phyloP scores from a whole-genome alignment of 2,888 invertebrate species.

The Allolobophora icterica region DNA sequence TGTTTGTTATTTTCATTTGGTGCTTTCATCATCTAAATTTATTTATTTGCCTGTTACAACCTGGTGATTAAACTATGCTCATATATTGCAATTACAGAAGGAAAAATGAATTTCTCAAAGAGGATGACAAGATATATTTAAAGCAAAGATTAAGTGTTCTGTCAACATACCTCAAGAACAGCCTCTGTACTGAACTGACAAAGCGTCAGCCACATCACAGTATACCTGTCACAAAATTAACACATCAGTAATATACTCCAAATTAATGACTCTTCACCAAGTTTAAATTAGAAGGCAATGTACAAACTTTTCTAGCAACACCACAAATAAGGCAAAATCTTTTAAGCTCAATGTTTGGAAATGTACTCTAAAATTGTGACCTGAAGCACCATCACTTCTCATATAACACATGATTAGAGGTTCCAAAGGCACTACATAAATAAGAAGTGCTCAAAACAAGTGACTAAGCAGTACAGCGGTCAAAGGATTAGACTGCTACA shows the following conservation, averaged over 20 bases:
- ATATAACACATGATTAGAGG: neutral
- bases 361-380: neutral
- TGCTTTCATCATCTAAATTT: neutral
- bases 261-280: neutral
- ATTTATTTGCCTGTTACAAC: neutral
- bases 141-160: neutral
- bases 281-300: neutral
- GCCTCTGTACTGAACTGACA: conserved; percentile 85
- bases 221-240: conserved; percentile 65
- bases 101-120: neutral
- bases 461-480: neutral
- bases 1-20: no score
- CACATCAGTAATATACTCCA: neutral
- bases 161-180: conserved; percentile 67
- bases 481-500: neutral
- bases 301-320: neutral
- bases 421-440: neutral
- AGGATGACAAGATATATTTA: neutral
- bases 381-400: neutral
- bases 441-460: neutral
- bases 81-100: neutral
- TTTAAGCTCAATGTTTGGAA: neutral
- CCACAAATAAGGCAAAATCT: neutral
- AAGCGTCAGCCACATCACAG: conserved; percentile 84
- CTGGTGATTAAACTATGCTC: neutral